Evolutionary conservation across 1,140 invertebrate species (phyloP), one percentile per base, ranked within the genome.

Genomic region (Euglossa dilemma): DNA sequence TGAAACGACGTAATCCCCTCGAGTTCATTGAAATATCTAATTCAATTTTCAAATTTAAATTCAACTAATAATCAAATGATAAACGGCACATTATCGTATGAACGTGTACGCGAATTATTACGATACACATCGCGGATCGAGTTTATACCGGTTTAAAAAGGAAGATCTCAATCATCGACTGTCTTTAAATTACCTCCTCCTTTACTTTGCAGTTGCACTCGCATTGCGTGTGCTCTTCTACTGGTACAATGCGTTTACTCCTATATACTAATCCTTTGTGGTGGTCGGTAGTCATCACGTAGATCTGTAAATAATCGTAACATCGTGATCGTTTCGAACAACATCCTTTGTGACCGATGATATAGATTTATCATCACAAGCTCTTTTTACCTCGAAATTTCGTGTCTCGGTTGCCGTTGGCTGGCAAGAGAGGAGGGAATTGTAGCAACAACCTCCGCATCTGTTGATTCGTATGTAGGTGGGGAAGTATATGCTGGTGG

Each of bases 361-460:
- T 3, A 20, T 23, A 28, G 0, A 20, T 28, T 28, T 28, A 74
- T 74, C 18, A 57, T n/a, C n/a, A 63, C 14, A 71, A 57, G 43
- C 56, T 52, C n/a, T n/a, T n/a, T 56, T 88, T 89, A 94, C 95
- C 89, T 92, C 85, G 82, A 93, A 95, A 85, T 93, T 94, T 67
- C 92, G 89, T 47, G 80, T 89, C 72, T 95, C 94, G 1, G 86
- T 92, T 66, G 92, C 92, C 20, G 90, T 95, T 3, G 97, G 95
- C 83, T 96, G 96, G 89, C 97, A 97, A 9, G 94, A 93, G 16
- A 97, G 93, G 64, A 96, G 86, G 23, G 93, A 87, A 69, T 96
- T 95, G 2, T 92, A 91, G 88, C 97, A 97, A 90, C 97, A 97
- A 6, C 97, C 97, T 18, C 96, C 95, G 90, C 97, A 97, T 83